Conservation (phyloP, 2,113 vertebrate genomes). For the Tichodroma muraria region DNA sequence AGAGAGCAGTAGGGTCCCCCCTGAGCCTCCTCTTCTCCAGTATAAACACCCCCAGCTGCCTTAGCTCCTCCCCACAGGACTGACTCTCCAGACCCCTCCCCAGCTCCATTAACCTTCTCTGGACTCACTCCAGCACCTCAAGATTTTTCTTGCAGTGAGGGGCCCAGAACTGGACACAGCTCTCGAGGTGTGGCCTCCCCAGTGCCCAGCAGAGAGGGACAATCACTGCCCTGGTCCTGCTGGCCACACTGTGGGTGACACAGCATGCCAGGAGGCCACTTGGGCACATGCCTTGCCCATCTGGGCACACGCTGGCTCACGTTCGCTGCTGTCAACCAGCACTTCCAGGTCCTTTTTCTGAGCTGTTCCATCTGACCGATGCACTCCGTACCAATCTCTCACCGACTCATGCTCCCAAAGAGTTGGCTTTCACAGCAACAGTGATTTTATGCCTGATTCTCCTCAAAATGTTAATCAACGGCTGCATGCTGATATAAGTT, state of each 20-base stretch:
- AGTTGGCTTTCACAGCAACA: not conserved
- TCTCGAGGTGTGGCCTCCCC: accelerated
- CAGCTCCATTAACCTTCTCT: not conserved
- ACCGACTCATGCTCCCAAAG: not conserved
- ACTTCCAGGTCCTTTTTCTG: not conserved
- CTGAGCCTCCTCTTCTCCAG: not conserved
- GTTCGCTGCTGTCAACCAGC: not conserved
- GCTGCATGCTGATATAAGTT: not conserved
- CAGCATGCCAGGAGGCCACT: not conserved
- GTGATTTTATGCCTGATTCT: not conserved
- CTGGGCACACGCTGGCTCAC: accelerated
- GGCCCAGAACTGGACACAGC: accelerated
- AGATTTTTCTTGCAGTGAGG: not conserved
- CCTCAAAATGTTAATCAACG: not conserved
- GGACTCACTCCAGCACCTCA: accelerated
- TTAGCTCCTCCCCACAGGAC: not conserved
- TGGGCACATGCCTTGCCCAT: not conserved
- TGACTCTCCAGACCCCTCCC: not conserved
- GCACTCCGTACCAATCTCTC: not conserved
- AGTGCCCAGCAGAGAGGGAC: not conserved
- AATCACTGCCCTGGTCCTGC: not conserved
- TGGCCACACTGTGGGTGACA: not conserved
- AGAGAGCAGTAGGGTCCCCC: not conserved
- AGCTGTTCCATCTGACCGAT: not conserved
- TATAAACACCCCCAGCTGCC: not conserved